A percentile compares a stretch with the other conserved stretches of the same genome.
Conservation (phyloP, 1,140 invertebrate species). For the Pantala flavescens region DNA sequence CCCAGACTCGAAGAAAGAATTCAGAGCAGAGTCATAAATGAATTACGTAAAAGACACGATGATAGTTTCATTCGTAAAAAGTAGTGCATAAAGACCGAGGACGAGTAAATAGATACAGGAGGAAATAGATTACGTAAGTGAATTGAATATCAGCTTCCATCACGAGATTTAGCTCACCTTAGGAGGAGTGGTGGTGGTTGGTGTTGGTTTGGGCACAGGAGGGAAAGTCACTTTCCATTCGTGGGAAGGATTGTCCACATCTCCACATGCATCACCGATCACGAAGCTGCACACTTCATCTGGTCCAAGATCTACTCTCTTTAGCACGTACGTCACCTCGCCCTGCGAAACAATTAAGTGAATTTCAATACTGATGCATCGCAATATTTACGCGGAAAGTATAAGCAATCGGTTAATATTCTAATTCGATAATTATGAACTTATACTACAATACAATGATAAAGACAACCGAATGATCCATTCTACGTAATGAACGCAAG, state of each 20-base stretch:
- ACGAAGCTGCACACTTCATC: slow-evolving; percentile 85
- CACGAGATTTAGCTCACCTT: slow-evolving; percentile 34
- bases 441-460: not conserved
- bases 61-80: too few species aligned
- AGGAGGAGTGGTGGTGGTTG: slow-evolving; percentile 48
- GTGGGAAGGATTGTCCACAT: slow-evolving; percentile 75
- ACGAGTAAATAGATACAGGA: too few species aligned
- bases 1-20: too few species aligned
- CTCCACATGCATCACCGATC: slow-evolving; percentile 80
- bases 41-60: too few species aligned
- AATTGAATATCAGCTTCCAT: too few species aligned
- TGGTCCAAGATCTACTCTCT: slow-evolving; percentile 63
- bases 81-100: too few species aligned
- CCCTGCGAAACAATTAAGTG: slow-evolving; percentile 41
- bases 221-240: slow-evolving; percentile 85
- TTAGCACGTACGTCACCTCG: slow-evolving; percentile 71
- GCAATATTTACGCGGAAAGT: not conserved
- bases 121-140: too few species aligned
- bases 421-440: not conserved
- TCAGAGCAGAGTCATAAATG: too few species aligned
- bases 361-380: not conserved
- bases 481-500: not conserved
- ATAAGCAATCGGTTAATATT: not conserved
- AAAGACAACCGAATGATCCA: too few species aligned
- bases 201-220: slow-evolving; percentile 68